phyloP scores from a whole-genome alignment of 2,797 vertebrate genomes.

The Nyctalus aviator region DNA sequence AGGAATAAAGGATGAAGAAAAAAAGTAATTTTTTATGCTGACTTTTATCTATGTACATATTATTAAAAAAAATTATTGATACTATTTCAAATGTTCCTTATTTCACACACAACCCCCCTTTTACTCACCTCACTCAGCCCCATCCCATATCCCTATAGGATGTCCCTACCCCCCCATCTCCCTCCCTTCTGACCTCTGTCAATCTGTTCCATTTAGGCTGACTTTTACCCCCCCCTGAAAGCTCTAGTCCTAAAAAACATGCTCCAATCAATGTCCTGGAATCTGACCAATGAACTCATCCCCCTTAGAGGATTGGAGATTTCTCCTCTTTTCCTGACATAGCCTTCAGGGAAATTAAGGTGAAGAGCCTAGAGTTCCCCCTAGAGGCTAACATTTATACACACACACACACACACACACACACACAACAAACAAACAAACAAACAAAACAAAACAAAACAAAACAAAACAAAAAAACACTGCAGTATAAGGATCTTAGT shows the following conservation, averaged over 20 bases:
- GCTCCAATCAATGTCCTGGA: not conserved
- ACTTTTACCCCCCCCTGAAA: not conserved
- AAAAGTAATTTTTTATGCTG: not conserved
- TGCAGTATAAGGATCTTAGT: rapidly evolving
- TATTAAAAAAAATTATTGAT: not conserved
- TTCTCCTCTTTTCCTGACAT: constrained; percentile 8
- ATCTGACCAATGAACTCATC: not conserved
- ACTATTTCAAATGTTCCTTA: not conserved
- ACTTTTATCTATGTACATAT: not conserved
- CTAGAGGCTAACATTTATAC: constrained; percentile 51
- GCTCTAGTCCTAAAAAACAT: not conserved
- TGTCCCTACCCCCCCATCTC: rapidly evolving
- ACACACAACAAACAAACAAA: too few species aligned
- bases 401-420: too few species aligned
- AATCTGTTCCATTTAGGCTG: not conserved
- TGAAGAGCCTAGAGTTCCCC: constrained; percentile 57
- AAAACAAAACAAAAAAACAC: not conserved
- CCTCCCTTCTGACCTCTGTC: not conserved
- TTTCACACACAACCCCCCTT: not conserved
- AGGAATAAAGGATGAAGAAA: not conserved
- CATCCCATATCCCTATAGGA: not conserved
- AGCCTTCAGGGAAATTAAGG: constrained; percentile 49
- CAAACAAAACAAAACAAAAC: not conserved
- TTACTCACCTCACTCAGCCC: not conserved
- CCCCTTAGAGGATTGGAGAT: not conserved